Evolutionary conservation across 1,140 invertebrate species (phyloP).

Genomic region (Drosophila mojavensis): DNA sequence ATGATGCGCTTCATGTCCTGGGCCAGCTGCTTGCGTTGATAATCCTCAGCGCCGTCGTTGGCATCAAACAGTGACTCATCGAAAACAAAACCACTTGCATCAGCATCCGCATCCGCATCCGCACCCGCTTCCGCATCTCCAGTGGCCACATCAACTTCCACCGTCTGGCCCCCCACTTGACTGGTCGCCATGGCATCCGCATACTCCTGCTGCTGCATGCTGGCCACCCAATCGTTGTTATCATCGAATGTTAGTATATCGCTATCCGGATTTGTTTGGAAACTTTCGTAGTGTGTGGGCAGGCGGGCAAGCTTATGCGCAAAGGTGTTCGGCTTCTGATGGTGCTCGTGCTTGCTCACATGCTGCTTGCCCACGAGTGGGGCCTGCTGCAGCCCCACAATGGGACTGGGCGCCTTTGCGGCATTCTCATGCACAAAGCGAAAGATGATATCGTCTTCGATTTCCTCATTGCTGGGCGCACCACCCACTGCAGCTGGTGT

Average conservation of each 20-base stretch:
- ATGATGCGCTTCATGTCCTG: constrained; percentile 83
- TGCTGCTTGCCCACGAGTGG: constrained; percentile 39
- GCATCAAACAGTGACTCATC: constrained; percentile 73
- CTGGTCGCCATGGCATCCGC: constrained; percentile 56
- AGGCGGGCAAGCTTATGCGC: constrained; percentile 64
- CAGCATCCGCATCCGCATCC: constrained; percentile 29
- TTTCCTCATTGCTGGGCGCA: constrained; percentile 63
- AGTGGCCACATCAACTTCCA: constrained; percentile 9
- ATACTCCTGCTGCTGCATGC: constrained; percentile 66
- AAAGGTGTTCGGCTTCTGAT: constrained; percentile 63
- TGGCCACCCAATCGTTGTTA: constrained; percentile 67
- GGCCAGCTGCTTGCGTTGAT: constrained; percentile 77
- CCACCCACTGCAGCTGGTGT: constrained; percentile 13
- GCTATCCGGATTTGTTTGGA: constrained; percentile 78
- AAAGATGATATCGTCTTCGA: constrained; percentile 79
- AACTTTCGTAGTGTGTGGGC: constrained; percentile 80
- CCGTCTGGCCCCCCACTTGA: constrained; percentile 20
- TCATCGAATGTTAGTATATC: constrained; percentile 76
- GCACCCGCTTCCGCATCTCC: constrained; percentile 8
- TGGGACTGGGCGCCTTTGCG: constrained; percentile 4
- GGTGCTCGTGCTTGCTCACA: constrained; percentile 62
- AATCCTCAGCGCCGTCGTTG: constrained; percentile 70
- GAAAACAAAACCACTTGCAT: constrained; percentile 61
- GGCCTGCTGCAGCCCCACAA: constrained; percentile 1
- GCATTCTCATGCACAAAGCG: constrained; percentile 62